Conservation (phyloP, 1,140 invertebrate species). For the Drosophila serrata region DNA sequence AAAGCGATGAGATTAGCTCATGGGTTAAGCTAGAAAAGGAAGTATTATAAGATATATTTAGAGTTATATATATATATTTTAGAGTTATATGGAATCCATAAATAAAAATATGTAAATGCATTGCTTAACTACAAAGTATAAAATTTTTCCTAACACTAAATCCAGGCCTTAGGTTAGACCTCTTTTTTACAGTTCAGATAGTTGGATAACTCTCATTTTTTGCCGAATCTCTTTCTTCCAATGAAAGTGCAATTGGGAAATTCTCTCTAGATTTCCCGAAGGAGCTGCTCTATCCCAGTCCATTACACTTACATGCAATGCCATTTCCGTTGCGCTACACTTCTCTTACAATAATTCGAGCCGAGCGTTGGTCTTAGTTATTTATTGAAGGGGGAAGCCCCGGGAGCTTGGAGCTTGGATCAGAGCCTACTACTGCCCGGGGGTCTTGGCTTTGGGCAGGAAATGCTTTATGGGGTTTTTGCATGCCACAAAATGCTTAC, state of each 20-base stretch:
- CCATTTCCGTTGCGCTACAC: slow-evolving; percentile 60
- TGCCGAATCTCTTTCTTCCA: background rate
- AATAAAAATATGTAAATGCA: background rate
- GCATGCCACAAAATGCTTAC: slow-evolving; percentile 83
- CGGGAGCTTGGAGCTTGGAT: slow-evolving; percentile 1
- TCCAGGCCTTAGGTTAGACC: background rate
- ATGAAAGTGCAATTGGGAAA: slow-evolving; percentile 32
- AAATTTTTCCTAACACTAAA: background rate
- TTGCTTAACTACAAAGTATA: background rate
- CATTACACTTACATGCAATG: slow-evolving; percentile 62
- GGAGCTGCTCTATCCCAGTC: slow-evolving; percentile 29
- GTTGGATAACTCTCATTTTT: background rate
- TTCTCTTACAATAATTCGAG: slow-evolving; percentile 52
- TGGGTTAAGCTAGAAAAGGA: background rate
- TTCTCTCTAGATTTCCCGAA: slow-evolving; percentile 14
- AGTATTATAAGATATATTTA: too few species aligned
- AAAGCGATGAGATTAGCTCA: slow-evolving; percentile 14
- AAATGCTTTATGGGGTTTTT: slow-evolving; percentile 82
- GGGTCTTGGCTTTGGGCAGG: slow-evolving; percentile 49
- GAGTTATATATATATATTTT: too few species aligned
- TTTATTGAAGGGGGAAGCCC: slow-evolving; percentile 25
- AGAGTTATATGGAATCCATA: background rate
- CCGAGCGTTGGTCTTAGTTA: slow-evolving; percentile 40
- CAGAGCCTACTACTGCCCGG: slow-evolving; percentile 11
- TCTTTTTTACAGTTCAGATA: too few species aligned